Evolutionary conservation across 23 tunicate species (phyloP).

Genomic region (Phallusia fumigata): DNA sequence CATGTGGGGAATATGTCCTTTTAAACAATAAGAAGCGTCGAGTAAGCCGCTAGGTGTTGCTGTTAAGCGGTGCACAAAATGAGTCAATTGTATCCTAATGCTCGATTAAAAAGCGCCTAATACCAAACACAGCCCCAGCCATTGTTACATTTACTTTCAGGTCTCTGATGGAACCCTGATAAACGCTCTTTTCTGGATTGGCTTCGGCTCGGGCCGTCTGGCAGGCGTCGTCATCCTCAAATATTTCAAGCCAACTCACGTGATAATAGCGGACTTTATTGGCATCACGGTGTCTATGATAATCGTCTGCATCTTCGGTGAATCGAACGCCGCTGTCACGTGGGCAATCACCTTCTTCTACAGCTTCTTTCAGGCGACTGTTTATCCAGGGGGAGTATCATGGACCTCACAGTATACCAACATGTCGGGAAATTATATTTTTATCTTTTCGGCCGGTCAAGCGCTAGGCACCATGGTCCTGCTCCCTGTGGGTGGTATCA

Average conservation of each 20-base stretch:
- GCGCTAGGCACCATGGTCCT: constrained; percentile 92
- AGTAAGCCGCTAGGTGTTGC: too few relatives aligned
- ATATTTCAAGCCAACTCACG: constrained; percentile 47
- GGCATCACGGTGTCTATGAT: constrained; percentile 75
- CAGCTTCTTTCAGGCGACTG: constrained; percentile 82
- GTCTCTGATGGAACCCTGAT: constrained; percentile 57
- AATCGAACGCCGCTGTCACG: constrained; percentile 46
- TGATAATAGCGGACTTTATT: constrained; percentile 65
- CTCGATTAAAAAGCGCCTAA: too few relatives aligned
- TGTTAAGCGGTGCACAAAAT: too few relatives aligned
- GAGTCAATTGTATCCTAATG: too few relatives aligned
- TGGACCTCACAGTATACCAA: constrained; percentile 93
- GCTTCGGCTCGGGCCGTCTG: constrained; percentile 82
- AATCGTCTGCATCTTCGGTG: constrained; percentile 66
- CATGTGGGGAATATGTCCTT: too few relatives aligned
- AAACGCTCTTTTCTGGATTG: constrained; percentile 91
- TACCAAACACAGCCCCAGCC: too few relatives aligned
- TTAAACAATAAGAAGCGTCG: too few relatives aligned
- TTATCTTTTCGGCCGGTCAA: constrained; percentile 89
- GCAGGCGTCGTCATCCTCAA: constrained; percentile 60
- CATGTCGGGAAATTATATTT: constrained; percentile 96
- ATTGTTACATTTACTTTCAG: constrained; percentile 20
- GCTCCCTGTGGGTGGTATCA: constrained; percentile 71
- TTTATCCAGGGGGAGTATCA: constrained; percentile 89
- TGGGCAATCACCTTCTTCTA: constrained; percentile 93